phyloP scores from a whole-genome alignment of 1,140 invertebrate genomes.

The Drosophila obscura region DNA sequence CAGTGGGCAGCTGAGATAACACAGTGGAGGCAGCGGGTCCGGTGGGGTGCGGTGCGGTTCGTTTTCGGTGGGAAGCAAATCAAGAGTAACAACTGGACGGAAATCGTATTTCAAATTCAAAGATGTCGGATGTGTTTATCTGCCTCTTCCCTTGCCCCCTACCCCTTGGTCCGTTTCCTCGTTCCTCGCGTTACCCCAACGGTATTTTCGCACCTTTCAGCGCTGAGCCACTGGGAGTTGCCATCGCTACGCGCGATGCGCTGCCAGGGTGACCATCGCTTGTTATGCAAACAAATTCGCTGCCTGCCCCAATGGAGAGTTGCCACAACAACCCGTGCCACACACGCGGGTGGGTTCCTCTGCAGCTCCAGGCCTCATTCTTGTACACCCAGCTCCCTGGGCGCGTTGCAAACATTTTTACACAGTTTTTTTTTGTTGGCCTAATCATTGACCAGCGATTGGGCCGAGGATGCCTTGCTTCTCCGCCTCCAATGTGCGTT shows the following conservation, averaged over 20 bases:
- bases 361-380: background rate
- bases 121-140: slow-evolving; percentile 22
- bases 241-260: slow-evolving; percentile 39
- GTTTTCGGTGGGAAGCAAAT: slow-evolving; percentile 2
- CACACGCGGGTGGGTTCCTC: background rate
- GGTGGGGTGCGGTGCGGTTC: too few relatives aligned
- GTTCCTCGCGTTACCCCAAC: slow-evolving; percentile 10
- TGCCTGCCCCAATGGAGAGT: slow-evolving; percentile 2
- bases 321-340: slow-evolving; percentile 21
- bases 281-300: slow-evolving; percentile 51
- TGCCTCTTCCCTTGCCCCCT: background rate
- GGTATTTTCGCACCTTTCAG: slow-evolving; percentile 36
- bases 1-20: slow-evolving; percentile 66
- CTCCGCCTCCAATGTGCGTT: slow-evolving; percentile 75
- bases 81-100: slow-evolving; percentile 11
- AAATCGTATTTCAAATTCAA: slow-evolving; percentile 39
- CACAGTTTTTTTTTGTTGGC: background rate
- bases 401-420: background rate
- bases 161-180: too few relatives aligned
- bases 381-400: slow-evolving; percentile 6
- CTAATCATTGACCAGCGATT: background rate
- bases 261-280: slow-evolving; percentile 61
- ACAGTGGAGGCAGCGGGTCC: background rate
- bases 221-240: slow-evolving; percentile 8
- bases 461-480: slow-evolving; percentile 68